Percentiles rank a stretch among this genome's conserved stretches.
Evolutionary conservation across 2,113 vertebrate genomes (phyloP).

Genomic region (Macrotis lagotis): DNA sequence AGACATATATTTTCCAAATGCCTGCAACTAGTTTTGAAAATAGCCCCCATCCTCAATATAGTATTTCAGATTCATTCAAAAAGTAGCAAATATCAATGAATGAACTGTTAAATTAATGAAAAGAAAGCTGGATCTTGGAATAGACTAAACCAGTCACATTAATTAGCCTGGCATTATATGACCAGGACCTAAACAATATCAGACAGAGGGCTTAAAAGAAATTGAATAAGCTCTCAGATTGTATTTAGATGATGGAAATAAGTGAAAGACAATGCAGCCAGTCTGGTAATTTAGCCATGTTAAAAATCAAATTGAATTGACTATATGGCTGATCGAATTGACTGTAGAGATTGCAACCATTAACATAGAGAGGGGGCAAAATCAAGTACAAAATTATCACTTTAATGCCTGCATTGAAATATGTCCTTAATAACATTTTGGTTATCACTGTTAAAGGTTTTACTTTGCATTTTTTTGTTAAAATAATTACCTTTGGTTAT

Average conservation of each 20-base stretch:
- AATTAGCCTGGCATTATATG: neutral
- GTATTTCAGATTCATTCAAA: neutral
- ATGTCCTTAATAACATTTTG: neutral
- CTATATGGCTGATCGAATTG: neutral
- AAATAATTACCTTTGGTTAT: neutral
- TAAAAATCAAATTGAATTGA: neutral
- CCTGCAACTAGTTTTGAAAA: neutral
- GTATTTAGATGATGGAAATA: neutral
- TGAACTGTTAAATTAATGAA: neutral
- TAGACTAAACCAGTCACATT: neutral
- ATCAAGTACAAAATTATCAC: neutral
- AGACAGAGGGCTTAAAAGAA: neutral
- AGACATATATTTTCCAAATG: conserved; percentile 16
- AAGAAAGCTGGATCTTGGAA: neutral
- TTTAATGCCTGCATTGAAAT: neutral
- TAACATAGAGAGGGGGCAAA: neutral
- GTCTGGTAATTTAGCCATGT: neutral
- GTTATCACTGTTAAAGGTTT: neutral
- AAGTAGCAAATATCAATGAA: neutral
- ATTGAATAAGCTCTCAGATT: neutral
- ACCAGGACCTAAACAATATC: neutral
- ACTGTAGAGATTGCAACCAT: neutral
- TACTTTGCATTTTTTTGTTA: neutral
- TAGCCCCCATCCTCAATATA: neutral
- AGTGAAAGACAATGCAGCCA: neutral